phyloP scores from a whole-genome alignment of 1,140 invertebrate genomes.

The Heliothis subflexa region DNA sequence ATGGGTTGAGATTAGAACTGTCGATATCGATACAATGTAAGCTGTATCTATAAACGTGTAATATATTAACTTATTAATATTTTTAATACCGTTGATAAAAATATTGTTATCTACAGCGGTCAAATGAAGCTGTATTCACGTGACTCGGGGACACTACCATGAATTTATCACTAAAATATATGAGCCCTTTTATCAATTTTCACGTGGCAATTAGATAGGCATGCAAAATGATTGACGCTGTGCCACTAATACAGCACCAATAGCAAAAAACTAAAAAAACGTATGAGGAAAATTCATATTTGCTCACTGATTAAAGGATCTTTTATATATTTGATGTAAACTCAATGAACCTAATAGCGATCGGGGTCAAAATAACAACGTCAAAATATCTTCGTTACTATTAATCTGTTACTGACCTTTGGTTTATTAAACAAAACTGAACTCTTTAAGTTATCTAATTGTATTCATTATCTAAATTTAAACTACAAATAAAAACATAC shows the following conservation, averaged over 20 bases:
- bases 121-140: neutral
- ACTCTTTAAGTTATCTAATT: conserved; percentile 17
- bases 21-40: conserved; percentile 38
- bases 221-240: too few relatives aligned
- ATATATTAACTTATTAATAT: too few relatives aligned
- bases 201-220: too few relatives aligned
- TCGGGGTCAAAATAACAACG: conserved; percentile 38
- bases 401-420: conserved; percentile 14
- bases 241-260: too few relatives aligned
- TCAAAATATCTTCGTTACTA: conserved; percentile 25
- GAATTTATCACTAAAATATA: neutral
- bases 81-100: too few relatives aligned
- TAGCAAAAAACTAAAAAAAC: neutral
- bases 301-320: neutral
- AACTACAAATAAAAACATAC: neutral
- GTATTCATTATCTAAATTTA: neutral
- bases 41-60: neutral
- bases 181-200: neutral
- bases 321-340: neutral
- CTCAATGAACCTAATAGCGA: neutral
- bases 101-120: too few relatives aligned
- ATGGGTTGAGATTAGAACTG: neutral
- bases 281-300: too few relatives aligned
- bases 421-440: conserved; percentile 22
- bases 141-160: neutral